Evolutionary conservation across 2,113 vertebrate genomes (phyloP).

Genomic region (Anoura caudifer): DNA sequence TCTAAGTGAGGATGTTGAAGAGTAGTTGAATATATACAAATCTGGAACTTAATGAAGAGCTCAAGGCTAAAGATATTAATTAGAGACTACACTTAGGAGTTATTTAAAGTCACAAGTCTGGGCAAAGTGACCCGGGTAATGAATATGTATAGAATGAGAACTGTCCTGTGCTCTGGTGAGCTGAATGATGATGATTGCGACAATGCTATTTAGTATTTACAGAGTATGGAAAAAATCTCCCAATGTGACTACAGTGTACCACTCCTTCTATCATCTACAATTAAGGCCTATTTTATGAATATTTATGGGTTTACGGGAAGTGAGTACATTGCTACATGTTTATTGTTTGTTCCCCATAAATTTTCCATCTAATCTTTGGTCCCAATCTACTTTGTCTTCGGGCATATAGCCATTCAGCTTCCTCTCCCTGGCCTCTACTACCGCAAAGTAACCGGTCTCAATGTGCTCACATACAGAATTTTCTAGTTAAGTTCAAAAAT

Average conservation of each 20-base stretch:
- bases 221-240: background rate
- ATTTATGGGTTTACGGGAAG: background rate
- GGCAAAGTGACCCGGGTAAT: background rate
- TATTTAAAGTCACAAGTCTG: background rate
- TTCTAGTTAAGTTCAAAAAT: background rate
- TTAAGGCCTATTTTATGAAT: background rate
- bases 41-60: background rate
- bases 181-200: background rate
- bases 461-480: background rate
- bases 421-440: background rate
- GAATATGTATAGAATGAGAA: background rate
- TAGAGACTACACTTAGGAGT: background rate
- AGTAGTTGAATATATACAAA: background rate
- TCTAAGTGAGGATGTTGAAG: background rate
- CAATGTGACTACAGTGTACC: background rate
- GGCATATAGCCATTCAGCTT: fast-evolving
- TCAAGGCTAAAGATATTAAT: background rate
- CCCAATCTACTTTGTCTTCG: background rate
- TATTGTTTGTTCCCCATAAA: background rate
- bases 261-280: background rate
- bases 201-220: background rate
- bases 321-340: background rate
- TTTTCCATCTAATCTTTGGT: background rate
- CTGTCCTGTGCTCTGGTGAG: background rate
- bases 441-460: background rate